Evolutionary conservation across 2,797 vertebrate species (phyloP), one percentile per base, ranked within the genome.

Genomic region (Onychomys leucogaster): DNA sequence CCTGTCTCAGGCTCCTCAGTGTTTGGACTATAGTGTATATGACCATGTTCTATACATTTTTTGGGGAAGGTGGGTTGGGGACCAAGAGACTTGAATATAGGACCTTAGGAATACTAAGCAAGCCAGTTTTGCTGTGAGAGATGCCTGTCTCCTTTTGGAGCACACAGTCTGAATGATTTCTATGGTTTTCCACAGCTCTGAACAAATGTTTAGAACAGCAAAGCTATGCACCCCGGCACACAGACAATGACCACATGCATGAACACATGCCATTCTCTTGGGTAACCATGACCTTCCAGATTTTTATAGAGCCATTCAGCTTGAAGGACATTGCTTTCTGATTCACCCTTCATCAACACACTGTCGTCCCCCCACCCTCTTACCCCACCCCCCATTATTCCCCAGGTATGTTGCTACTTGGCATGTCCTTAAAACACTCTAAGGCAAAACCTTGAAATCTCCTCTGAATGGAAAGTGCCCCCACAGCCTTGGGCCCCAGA

Each of bases 401-500:
- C 3, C 61, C 12, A 6, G 13, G 1, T 27, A 41, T 37, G 57
- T 59, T 90, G 52, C 65, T 92, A 23, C 57, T 49, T 14, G 61
- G 13, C 19, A 55, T 43, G 52, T 34, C 32, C 65, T 29, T 76
- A 32, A 5, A 27, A 59, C 43, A 32, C 78, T 14, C 55, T 57
- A n/a, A 78, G 63, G 43, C 1, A 10, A 71, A 11, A 14, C 43
- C 46, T 16, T 6, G 29, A 57, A 6, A 14, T n/a, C 57, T 17
- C 14, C 59, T 78, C 32, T 88, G 37, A 57, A 14, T 21, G 41
- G 73, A 80, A 59, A 9, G 10, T 46, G 12, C 11, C 9, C 1
- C 34, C 2, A 1, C 2, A 0, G 17, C 11, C 34, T 61, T 46
- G 41, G 55, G 25, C 0, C 14, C 14, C 55, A 19, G 1, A 57